Conservation (phyloP, 2,888 invertebrate genomes). For the Eurytoma californica region DNA sequence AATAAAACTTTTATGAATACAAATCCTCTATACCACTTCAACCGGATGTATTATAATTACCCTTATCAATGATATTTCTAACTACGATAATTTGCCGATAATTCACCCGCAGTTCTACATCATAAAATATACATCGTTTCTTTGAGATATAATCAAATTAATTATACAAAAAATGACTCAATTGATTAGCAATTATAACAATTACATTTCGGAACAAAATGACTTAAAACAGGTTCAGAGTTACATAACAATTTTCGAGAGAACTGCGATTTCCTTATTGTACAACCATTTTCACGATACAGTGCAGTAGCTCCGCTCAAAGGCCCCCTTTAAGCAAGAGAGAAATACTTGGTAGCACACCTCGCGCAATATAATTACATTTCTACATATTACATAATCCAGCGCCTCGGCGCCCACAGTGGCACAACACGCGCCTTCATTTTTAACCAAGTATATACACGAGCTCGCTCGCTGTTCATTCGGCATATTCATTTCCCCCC, state of each 20-base stretch:
- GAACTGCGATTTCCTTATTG: neutral
- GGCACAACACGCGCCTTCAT: slow-evolving; percentile 2
- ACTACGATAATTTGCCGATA: no score
- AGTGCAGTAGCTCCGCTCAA: neutral
- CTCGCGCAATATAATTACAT: slow-evolving; percentile 34
- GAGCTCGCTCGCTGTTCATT: slow-evolving; percentile 28
- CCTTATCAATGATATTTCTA: no score
- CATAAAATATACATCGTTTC: no score
- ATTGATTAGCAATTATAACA: no score
- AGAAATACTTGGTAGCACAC: neutral
- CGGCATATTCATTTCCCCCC: slow-evolving; percentile 48
- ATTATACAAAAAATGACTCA: no score
- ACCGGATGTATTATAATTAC: no score
- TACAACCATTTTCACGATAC: neutral
- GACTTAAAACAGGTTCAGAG: neutral
- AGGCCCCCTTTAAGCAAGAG: slow-evolving; percentile 4
- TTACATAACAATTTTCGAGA: neutral
- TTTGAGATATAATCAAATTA: no score
- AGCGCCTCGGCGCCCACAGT: neutral
- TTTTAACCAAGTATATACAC: slow-evolving; percentile 21
- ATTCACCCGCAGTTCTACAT: no score
- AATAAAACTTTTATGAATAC: no score
- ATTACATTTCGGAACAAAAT: neutral
- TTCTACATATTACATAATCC: slow-evolving; percentile 48
- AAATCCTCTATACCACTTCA: no score